Evolutionary conservation across 2,797 vertebrate genomes (phyloP).

Genomic region (Serranus cabrilla): DNA sequence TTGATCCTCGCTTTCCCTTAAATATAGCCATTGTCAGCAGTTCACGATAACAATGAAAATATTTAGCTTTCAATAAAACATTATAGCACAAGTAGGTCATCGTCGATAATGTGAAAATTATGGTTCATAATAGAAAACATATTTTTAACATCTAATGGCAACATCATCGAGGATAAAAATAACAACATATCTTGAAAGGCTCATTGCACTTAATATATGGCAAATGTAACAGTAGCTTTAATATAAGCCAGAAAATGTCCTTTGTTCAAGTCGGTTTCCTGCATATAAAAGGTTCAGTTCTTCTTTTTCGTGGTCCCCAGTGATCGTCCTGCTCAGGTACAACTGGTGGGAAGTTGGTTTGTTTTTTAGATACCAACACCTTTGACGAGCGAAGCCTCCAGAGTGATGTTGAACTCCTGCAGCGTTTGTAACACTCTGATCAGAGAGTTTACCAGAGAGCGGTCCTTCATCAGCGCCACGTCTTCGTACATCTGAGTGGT

Average conservation of each 20-base stretch:
- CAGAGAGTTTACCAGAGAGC: conserved; percentile 96
- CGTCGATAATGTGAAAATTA: conserved; percentile 82
- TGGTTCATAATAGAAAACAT: conserved; percentile 87
- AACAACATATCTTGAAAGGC: conserved; percentile 88
- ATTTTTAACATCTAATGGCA: conserved; percentile 85
- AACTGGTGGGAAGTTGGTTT: conserved; percentile 47
- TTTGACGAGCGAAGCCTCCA: conserved; percentile 98
- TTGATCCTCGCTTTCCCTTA: conserved; percentile 80
- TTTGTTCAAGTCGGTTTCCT: conserved; percentile 91
- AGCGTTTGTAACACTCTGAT: conserved; percentile 98
- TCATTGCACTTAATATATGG: conserved; percentile 92
- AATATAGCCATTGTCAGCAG: conserved; percentile 86
- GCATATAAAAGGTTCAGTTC: conserved; percentile 80
- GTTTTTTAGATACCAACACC: conserved; percentile 89
- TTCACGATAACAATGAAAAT: conserved; percentile 87
- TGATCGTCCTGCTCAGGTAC: conserved; percentile 64
- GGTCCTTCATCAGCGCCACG: conserved; percentile 94
- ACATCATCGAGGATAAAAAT: conserved; percentile 85
- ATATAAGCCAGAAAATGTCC: conserved; percentile 94
- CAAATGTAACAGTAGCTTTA: conserved; percentile 95
- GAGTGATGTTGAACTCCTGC: conserved; percentile 99
- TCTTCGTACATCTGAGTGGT: conserved; percentile 99
- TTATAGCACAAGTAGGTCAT: conserved; percentile 81
- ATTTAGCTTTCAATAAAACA: conserved; percentile 85
- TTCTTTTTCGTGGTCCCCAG: conserved; percentile 77